These are phyloP conservation scores for Clostera curtula DNA, from an alignment of 2,888 invertebrate genomes.

Conservation along the genomic window DNA sequence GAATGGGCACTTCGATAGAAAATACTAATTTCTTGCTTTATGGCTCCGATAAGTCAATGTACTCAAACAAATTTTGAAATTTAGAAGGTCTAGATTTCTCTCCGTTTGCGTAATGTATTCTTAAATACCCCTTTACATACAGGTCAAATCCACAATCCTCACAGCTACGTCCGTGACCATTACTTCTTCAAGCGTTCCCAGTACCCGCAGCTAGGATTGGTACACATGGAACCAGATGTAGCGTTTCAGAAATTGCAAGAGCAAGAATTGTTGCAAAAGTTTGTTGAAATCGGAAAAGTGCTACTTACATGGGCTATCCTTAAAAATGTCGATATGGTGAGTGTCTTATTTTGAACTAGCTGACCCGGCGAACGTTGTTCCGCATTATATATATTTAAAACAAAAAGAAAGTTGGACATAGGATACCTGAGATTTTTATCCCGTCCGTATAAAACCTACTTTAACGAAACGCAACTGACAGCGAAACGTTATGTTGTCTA, in stretches of 20 bases:
- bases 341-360: conserved; percentile 10
- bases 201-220: conserved; percentile 96
- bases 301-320: conserved; percentile 92
- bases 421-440: no score
- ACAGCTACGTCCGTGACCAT: conserved; percentile 95
- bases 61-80: no score
- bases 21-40: no score
- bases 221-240: conserved; percentile 93
- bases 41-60: no score
- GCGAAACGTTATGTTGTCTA: no score
- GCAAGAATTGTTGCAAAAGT: conserved; percentile 93
- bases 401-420: no score
- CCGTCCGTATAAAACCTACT: no score
- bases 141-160: conserved; percentile 98
- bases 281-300: conserved; percentile 98
- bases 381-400: no score
- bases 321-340: conserved; percentile 92
- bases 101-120: not conserved
- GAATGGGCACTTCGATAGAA: no score
- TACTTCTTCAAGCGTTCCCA: conserved; percentile 97
- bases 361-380: no score
- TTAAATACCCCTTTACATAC: conserved; percentile 11
- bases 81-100: not conserved
- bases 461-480: no score
- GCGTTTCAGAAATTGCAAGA: conserved; percentile 93